Evolutionary conservation across 2,797 vertebrate species (phyloP).

Genomic region (Tachyglossus aculeatus): DNA sequence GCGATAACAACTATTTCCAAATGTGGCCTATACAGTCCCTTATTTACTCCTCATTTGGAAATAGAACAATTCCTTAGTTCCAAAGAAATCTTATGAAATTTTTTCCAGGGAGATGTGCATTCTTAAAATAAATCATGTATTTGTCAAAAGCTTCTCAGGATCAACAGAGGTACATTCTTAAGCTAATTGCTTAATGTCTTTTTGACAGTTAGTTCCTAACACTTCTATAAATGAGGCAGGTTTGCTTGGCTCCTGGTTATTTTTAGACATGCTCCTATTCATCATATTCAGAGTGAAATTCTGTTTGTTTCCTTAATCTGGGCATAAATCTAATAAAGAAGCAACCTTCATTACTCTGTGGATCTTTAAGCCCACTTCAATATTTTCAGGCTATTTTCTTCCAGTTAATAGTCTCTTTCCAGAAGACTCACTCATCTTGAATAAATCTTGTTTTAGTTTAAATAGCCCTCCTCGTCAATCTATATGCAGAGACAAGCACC

Average conservation of each 20-base stretch:
- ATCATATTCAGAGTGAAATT: slow-evolving; percentile 6
- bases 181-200: slow-evolving; percentile 3
- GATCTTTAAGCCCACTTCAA: neutral
- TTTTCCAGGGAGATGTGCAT: neutral
- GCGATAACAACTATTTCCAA: neutral
- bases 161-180: neutral
- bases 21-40: neutral
- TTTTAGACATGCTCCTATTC: slow-evolving; percentile 17
- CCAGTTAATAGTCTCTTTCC: slow-evolving; percentile 11
- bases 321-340: slow-evolving; percentile 15
- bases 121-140: slow-evolving; percentile 8
- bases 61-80: neutral
- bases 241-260: neutral
- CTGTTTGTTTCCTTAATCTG: slow-evolving; percentile 16
- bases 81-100: neutral
- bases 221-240: neutral
- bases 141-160: neutral
- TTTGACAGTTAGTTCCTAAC: neutral
- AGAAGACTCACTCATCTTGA: neutral
- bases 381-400: slow-evolving; percentile 16
- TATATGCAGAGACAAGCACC: neutral
- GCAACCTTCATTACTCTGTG: neutral
- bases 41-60: slow-evolving; percentile 2
- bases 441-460: neutral
- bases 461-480: neutral